Evolutionary conservation across 2,797 vertebrate species (phyloP).

Genomic region (Chaenodraco wilsoni): DNA sequence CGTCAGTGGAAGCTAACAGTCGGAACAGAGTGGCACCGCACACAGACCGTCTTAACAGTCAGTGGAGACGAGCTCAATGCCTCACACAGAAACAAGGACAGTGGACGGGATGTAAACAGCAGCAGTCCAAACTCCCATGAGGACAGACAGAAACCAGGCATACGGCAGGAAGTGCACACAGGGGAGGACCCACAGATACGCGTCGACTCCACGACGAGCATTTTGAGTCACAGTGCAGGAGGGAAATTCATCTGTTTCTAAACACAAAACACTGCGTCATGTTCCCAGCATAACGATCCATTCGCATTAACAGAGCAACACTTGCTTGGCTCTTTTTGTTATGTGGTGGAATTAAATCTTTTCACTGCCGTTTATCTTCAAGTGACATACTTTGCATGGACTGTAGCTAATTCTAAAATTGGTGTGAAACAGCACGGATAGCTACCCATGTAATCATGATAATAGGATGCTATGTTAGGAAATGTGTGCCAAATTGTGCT

Average conservation of each 20-base stretch:
- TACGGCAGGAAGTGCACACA: conserved; percentile 70
- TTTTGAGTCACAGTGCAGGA: conserved; percentile 76
- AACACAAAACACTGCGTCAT: conserved; percentile 36
- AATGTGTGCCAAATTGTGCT: conserved; percentile 51
- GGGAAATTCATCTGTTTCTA: conserved; percentile 29
- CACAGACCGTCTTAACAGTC: conserved; percentile 64
- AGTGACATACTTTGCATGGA: conserved; percentile 57
- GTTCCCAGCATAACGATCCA: conserved; percentile 64
- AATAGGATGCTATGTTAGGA: conserved; percentile 63
- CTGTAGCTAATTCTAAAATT: conserved; percentile 55
- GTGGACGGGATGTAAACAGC: conserved; percentile 66
- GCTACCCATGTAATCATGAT: conserved; percentile 59
- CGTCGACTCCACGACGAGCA: conserved; percentile 62
- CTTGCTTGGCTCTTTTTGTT: conserved; percentile 57
- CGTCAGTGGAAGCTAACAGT: conserved; percentile 75
- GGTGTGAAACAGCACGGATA: conserved; percentile 57
- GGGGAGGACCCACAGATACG: conserved; percentile 54
- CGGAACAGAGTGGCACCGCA: conserved; percentile 71
- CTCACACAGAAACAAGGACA: conserved; percentile 71
- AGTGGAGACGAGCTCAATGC: conserved; percentile 49
- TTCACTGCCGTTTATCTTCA: conserved; percentile 42
- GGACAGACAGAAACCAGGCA: conserved; percentile 71
- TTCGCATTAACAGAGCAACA: conserved; percentile 54
- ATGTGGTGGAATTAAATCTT: conserved; percentile 54
- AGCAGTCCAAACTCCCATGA: conserved; percentile 70